A percentile compares a stretch with the other conserved stretches of the same genome.
These are phyloP conservation scores for Platyrinchus mystaceus DNA, from an alignment of 2,797 vertebrate genomes.

Conservation along the genomic window DNA sequence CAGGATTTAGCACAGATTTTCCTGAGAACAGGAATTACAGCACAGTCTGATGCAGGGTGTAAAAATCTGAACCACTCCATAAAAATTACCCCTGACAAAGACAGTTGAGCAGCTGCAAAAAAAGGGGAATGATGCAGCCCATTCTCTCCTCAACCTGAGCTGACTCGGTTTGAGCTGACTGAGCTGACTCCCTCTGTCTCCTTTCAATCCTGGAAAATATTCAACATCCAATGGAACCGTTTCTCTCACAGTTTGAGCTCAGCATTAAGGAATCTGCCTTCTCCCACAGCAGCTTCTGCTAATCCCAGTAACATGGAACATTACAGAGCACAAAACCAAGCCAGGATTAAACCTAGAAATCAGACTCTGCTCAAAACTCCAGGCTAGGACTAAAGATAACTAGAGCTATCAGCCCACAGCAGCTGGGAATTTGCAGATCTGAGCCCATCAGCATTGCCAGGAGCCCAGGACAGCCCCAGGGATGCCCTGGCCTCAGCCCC, in stretches of 20 bases:
- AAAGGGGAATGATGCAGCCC: neutral
- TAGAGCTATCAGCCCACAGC: neutral
- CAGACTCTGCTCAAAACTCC: neutral
- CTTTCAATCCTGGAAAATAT: neutral
- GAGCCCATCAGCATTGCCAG: neutral
- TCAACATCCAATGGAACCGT: rapidly evolving
- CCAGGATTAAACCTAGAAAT: neutral
- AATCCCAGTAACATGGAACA: too few relatives aligned
- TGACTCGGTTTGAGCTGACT: neutral
- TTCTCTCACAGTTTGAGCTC: neutral
- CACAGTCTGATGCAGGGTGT: neutral
- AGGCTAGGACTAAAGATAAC: neutral
- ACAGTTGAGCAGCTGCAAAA: neutral
- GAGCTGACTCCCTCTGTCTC: neutral
- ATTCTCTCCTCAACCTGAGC: neutral
- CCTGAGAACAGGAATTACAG: neutral
- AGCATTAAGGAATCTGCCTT: neutral
- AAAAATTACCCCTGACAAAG: neutral
- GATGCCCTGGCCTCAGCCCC: neutral
- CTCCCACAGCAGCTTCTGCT: neutral
- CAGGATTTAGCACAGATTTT: neutral
- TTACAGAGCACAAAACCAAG: neutral
- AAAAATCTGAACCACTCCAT: neutral
- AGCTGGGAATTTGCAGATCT: neutral
- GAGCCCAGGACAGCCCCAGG: neutral